These are phyloP conservation scores for Anthrax anthrax DNA, from an alignment of 2,888 invertebrate genomes.

Conservation along the genomic window DNA sequence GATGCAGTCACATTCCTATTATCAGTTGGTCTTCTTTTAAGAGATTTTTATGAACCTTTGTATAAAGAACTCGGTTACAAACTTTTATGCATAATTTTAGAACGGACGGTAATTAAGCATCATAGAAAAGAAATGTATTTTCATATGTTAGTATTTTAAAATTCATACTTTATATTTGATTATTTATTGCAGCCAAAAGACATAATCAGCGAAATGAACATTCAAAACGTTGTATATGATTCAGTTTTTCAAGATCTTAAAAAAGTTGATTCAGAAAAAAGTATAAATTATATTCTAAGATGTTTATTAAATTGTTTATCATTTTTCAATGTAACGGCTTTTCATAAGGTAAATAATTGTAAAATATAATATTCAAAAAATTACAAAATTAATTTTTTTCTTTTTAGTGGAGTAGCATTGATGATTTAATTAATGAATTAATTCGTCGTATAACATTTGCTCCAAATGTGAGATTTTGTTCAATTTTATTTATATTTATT, in stretches of 20 bases:
- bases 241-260: conserved; percentile 21
- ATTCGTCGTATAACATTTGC: conserved; percentile 22
- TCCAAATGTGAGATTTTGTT: conserved; percentile 16
- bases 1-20: conserved; percentile 19
- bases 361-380: neutral
- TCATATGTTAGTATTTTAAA: neutral
- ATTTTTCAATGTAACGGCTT: neutral
- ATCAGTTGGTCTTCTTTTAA: conserved; percentile 25
- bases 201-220: conserved; percentile 17
- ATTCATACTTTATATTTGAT: neutral
- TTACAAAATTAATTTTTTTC: neutral
- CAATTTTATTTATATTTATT: conserved; percentile 17
- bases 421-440: conserved; percentile 26
- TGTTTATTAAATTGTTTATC: conserved; percentile 26
- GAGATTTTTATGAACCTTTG: conserved; percentile 21
- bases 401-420: conserved; percentile 27
- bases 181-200: neutral
- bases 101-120: conserved; percentile 17
- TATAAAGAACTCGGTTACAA: conserved; percentile 25
- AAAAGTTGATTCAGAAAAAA: conserved; percentile 17
- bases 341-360: conserved; percentile 6
- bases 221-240: conserved; percentile 28
- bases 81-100: conserved; percentile 21
- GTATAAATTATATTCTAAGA: conserved; percentile 20
- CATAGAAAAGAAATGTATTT: neutral